A percentile compares a stretch with the other conserved stretches of the same genome.
These are phyloP conservation scores for Erythrocebus patas DNA, from an alignment of 2,113 vertebrate species.

Conservation along the genomic window DNA sequence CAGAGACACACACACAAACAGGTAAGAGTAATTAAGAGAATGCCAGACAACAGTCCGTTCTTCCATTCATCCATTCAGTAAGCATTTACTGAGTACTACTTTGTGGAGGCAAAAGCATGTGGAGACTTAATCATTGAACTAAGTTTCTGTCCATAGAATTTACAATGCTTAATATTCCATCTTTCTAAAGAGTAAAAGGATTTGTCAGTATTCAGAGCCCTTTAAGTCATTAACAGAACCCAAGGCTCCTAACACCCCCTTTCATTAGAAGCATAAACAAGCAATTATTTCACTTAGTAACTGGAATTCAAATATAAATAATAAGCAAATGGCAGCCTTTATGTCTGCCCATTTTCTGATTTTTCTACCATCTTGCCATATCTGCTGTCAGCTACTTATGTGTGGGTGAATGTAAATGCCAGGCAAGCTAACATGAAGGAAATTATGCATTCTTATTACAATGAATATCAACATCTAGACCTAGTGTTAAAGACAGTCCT, in stretches of 20 bases:
- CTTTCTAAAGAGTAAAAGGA: background rate
- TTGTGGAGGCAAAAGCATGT: background rate
- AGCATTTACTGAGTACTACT: background rate
- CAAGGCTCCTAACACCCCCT: background rate
- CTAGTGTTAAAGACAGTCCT: background rate
- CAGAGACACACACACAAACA: background rate
- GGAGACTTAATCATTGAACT: background rate
- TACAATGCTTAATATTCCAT: background rate
- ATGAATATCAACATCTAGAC: background rate
- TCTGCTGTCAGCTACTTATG: background rate
- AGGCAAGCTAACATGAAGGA: background rate
- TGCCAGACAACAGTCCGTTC: background rate
- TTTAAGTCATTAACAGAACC: background rate
- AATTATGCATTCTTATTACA: background rate
- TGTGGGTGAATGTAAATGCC: background rate
- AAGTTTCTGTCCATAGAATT: background rate
- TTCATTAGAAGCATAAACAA: background rate
- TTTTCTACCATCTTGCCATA: background rate
- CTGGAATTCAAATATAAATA: background rate
- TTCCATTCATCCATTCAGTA: background rate
- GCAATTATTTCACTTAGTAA: background rate
- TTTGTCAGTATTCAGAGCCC: background rate
- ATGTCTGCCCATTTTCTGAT: background rate
- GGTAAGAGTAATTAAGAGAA: background rate
- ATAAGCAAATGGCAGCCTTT: background rate